Conservation (phyloP, 2,113 vertebrate species). For the Orcinus orca region DNA sequence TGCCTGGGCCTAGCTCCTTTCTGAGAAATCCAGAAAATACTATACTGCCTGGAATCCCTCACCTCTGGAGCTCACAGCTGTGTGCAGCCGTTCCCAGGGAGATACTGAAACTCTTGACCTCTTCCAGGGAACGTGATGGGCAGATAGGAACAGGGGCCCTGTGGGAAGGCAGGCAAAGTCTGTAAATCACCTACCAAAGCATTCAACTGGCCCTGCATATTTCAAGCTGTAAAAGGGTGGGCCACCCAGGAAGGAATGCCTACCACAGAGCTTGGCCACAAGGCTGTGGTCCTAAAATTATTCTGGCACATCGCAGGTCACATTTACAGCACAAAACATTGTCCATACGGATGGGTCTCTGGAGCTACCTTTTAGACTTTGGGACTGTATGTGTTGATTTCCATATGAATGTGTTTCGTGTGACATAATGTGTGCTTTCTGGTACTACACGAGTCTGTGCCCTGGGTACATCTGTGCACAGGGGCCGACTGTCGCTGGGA, state of each 20-base stretch:
- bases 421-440: background rate
- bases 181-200: constrained; percentile 1
- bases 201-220: background rate
- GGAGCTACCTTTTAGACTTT: background rate
- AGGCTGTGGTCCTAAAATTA: background rate
- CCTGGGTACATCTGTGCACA: background rate
- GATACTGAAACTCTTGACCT: background rate
- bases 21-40: background rate
- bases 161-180: background rate
- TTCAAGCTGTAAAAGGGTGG: background rate
- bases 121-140: constrained; percentile 39
- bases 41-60: background rate
- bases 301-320: background rate
- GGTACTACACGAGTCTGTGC: background rate
- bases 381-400: background rate
- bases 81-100: background rate
- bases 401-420: background rate
- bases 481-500: background rate
- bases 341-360: background rate
- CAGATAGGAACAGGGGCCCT: background rate
- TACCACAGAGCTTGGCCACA: background rate
- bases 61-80: background rate
- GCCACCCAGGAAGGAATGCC: constrained; percentile 51
- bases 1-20: background rate
- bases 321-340: background rate